Base-by-base conservation (phyloP, 2,113 vertebrate species). In the Cyanoderma ruficeps region DNA sequence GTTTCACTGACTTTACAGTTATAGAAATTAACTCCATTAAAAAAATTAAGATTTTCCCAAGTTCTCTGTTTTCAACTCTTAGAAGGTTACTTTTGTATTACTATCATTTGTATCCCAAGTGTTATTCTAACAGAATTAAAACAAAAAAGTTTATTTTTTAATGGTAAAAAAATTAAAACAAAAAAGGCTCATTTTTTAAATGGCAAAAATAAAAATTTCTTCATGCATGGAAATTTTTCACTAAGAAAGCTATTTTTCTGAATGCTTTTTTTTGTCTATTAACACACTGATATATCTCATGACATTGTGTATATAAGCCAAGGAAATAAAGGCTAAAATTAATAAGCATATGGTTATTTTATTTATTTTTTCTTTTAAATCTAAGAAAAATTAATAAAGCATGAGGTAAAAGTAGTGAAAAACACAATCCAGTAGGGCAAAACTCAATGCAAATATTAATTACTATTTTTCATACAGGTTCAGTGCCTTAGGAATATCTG, bases 341-440 rank as follows among this genome's bases (percentile, higher is more conserved):
- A 27, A 52, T 31, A 61, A 52, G 5, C 4, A 59, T 64, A 10
- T 49, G 3, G 2, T 35, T 69, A 21, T 33, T 70, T 2, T 7
- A 7, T n/a, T 52, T 46, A 3, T 65, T 57, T 70, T 57, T 57
- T 37, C 25, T 72, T 81, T 2, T 13, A 57, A 64, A 35, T 42
- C 10, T 23, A 57, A 57, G 11, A 11, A 35, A 67, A 65, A 70
- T 2, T 42, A 75, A 31, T 5, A 6, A 5, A 77, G 7, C 11
- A 25, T 56, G 12, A 13, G 7, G 7, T 22, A 61, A 75, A 75
- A 63, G 3, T 25, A 65, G 4, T 30, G 18, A 75, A 86, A 85
- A 68, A 0, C 4, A 37, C 7, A 60, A 22, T n/a, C 5, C 8
- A 49, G 3, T 21, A 35, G 2, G 9, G 3, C 49, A 12, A 86